Conservation (phyloP, 2,113 vertebrate species). For the Anoura caudifer region DNA sequence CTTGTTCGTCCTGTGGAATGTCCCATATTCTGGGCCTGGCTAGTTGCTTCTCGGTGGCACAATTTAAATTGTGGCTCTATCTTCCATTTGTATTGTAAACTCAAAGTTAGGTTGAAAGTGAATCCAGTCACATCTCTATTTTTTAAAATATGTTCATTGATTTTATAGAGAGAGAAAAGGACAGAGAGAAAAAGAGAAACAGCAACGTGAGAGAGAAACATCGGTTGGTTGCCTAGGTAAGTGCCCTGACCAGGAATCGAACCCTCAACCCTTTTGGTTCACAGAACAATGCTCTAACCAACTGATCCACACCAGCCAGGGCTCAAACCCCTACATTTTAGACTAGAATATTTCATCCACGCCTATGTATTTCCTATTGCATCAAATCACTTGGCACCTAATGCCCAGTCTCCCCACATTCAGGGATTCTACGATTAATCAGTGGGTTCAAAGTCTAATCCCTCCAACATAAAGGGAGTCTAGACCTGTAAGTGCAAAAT, state of each 20-base stretch:
- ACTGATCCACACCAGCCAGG: too few relatives aligned
- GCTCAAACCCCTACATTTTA: neutral
- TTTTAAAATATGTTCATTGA: neutral
- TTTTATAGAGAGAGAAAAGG: too few relatives aligned
- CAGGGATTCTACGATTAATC: neutral
- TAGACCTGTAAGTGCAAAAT: neutral
- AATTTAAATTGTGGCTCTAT: neutral
- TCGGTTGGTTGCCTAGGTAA: too few relatives aligned
- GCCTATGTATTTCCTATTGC: neutral
- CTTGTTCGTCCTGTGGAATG: neutral
- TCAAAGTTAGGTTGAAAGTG: neutral
- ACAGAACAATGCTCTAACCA: too few relatives aligned
- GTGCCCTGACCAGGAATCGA: too few relatives aligned
- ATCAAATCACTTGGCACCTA: neutral
- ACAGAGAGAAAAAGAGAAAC: too few relatives aligned
- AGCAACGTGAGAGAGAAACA: too few relatives aligned
- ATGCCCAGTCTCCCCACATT: neutral
- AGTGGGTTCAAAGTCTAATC: neutral
- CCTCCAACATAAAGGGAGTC: neutral
- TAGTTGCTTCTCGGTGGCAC: neutral
- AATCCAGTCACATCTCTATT: constrained; percentile 2
- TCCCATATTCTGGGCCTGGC: neutral
- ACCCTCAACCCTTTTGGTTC: too few relatives aligned
- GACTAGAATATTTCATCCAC: neutral
- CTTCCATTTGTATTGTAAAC: neutral